Evolutionary conservation across 2,113 vertebrate species (phyloP), one percentile per base, ranked within the genome.

Genomic region (Pitta sordida): DNA sequence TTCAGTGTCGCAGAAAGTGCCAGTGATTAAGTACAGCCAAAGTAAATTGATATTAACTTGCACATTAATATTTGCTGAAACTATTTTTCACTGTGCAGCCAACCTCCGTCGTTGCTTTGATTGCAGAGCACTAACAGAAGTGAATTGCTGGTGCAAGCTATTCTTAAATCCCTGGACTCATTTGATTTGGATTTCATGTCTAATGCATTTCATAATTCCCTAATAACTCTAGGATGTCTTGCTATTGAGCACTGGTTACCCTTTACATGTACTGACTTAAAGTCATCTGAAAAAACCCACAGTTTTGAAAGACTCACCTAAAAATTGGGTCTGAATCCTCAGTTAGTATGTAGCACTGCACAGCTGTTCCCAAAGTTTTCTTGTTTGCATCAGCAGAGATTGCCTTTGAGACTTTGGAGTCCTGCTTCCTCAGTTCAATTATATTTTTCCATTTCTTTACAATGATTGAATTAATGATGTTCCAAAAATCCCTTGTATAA

Each of bases 21-120:
- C 32, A 58, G 53, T 15, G 24, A 4, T 53, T 58, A 90, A 81
- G 44, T n/a, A 11, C 26, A 86, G 59, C 49, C 62, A 70, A 52
- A 62, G 46, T 43, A 73, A 86, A 69, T 64, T 60, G 44, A 44
- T 93, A 41, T 30, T 69, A 83, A 78, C 44, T 78, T 53, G 26
- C 55, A 82, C 80, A 79, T 93, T 77, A 69, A 58, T 76, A 84
- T 90, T 93, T 96, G 44, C 71, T 94, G 83, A 93, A 91, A 58
- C 16, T 74, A 4, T 76, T 90, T 90, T 93, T 84, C 59, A 58
- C 70, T 88, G 64, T 90, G 30, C 52, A 46, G 36, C 60, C 52
- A n/a, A 13, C 56, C 18, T 26, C 27, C 27, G 43, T 76, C 78
- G 64, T 13, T 44, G 44, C 76, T 92, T 69, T 81, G 60, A 71